Percentiles rank a stretch among this genome's conserved stretches.
phyloP scores from a whole-genome alignment of 2,888 invertebrate genomes.

The Coenonympha arcania region DNA sequence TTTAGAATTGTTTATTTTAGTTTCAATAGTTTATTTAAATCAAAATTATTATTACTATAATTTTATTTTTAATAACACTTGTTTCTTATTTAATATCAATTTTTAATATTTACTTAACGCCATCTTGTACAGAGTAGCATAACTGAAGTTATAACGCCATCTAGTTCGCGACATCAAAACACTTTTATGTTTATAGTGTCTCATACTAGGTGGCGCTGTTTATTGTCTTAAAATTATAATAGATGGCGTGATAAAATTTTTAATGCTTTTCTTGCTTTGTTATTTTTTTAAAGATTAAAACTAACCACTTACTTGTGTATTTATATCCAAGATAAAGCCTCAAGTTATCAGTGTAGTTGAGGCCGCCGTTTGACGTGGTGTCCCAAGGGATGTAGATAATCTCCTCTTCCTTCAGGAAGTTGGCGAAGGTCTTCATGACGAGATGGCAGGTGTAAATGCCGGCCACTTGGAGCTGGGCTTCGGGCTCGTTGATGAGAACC shows the following conservation, averaged over 20 bases:
- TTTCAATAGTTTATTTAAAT: too few species aligned
- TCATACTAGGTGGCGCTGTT: too few species aligned
- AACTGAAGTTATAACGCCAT: background rate
- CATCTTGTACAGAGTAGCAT: slow-evolving; percentile 1
- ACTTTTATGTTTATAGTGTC: too few species aligned
- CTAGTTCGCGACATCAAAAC: background rate
- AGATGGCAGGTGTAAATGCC: slow-evolving; percentile 83
- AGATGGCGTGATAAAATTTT: too few species aligned
- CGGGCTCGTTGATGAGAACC: slow-evolving; percentile 81
- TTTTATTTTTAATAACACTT: too few species aligned
- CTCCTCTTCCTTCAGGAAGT: slow-evolving; percentile 66
- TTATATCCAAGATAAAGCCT: slow-evolving; percentile 78
- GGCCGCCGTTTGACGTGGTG: slow-evolving; percentile 69
- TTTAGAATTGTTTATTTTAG: too few species aligned
- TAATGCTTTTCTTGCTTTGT: slow-evolving; percentile 5
- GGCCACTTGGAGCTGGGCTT: slow-evolving; percentile 78
- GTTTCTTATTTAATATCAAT: too few species aligned
- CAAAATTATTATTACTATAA: too few species aligned
- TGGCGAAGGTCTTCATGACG: slow-evolving; percentile 81
- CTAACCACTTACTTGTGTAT: slow-evolving; percentile 78
- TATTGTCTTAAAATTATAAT: too few species aligned
- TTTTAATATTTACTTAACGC: background rate
- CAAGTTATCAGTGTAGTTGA: slow-evolving; percentile 76
- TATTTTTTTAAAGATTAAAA: background rate
- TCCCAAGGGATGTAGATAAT: slow-evolving; percentile 76